A percentile compares a stretch with the other conserved stretches of the same genome.
Conservation (phyloP, 2,888 invertebrate genomes). For the Drosophila rellima region DNA sequence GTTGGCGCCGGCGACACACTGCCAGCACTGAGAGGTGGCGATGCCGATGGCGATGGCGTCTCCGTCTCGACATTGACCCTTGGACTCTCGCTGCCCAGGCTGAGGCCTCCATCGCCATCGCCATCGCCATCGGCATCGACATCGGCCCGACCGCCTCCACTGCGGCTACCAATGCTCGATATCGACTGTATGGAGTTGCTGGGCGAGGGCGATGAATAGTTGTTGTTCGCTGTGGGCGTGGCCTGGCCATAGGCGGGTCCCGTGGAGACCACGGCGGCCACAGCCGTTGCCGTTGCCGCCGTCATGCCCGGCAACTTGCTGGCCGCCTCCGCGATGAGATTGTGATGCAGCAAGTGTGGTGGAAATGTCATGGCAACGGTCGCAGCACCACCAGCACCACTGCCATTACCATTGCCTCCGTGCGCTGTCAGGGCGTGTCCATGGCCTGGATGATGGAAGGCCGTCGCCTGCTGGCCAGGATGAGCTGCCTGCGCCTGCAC, state of each 20-base stretch:
- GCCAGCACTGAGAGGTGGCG: conserved; percentile 79
- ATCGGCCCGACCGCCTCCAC: conserved; percentile 26
- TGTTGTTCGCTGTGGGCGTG: conserved; percentile 52
- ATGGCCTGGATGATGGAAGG: conserved; percentile 78
- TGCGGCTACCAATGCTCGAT: conserved; percentile 83
- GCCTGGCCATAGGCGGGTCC: conserved; percentile 64
- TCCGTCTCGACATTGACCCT: conserved; percentile 85
- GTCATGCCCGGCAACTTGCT: conserved; percentile 82
- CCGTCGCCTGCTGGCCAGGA: conserved; percentile 58
- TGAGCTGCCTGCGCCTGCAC: conserved; percentile 34
- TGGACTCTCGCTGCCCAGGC: conserved; percentile 84
- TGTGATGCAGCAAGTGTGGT: conserved; percentile 84
- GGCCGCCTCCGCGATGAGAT: conserved; percentile 84
- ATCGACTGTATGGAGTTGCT: conserved; percentile 85
- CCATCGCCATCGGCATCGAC: conserved; percentile 37
- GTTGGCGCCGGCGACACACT: conserved; percentile 79
- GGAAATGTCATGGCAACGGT: conserved; percentile 81
- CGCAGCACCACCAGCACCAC: conserved; percentile 12
- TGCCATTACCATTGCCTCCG: conserved; percentile 27
- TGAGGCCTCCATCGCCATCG: conserved; percentile 70
- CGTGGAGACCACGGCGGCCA: conserved; percentile 66
- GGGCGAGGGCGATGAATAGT: conserved; percentile 84
- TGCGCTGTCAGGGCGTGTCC: conserved; percentile 66
- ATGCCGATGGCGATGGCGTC: conserved; percentile 83
- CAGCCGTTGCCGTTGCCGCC: conserved; percentile 63